These are phyloP conservation scores for Tetragnatha versicolor DNA, from an alignment of 1,140 invertebrate species.

Conservation along the genomic window DNA sequence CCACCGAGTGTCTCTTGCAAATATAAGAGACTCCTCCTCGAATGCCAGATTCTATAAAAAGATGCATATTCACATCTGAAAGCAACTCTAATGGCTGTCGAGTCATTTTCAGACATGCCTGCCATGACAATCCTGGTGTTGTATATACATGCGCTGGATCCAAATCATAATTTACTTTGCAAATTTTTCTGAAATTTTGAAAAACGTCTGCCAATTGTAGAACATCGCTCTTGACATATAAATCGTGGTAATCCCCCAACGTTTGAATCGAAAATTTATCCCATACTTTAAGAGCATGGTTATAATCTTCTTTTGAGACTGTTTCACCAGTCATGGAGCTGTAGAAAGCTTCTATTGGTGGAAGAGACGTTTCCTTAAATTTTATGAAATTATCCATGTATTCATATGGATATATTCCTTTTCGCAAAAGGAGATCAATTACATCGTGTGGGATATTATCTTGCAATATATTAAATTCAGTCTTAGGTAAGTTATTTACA, in stretches of 20 bases:
- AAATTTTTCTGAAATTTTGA: slow-evolving; percentile 58
- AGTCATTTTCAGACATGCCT: slow-evolving; percentile 1
- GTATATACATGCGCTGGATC: background rate
- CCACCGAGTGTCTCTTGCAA: background rate
- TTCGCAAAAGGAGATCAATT: background rate
- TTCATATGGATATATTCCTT: slow-evolving; percentile 14
- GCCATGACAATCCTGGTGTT: slow-evolving; percentile 2
- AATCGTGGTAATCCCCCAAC: slow-evolving; percentile 54
- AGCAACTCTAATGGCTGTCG: background rate
- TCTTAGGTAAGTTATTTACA: background rate
- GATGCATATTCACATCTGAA: slow-evolving; percentile 23
- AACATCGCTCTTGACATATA: slow-evolving; percentile 47
- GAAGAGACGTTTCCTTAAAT: slow-evolving; percentile 6
- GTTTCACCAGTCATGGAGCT: background rate
- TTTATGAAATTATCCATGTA: background rate
- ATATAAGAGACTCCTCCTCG: background rate
- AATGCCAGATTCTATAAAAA: slow-evolving; percentile 23
- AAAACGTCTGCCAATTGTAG: slow-evolving; percentile 58
- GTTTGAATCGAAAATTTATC: slow-evolving; percentile 56
- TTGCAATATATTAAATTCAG: background rate
- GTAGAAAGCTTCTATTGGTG: background rate
- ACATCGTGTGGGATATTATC: background rate
- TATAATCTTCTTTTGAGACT: slow-evolving; percentile 3
- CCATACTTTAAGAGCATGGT: slow-evolving; percentile 56
- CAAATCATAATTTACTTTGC: background rate